Evolutionary conservation across 2,113 vertebrate species (phyloP).

Genomic region (Macheiramphus alcinus): DNA sequence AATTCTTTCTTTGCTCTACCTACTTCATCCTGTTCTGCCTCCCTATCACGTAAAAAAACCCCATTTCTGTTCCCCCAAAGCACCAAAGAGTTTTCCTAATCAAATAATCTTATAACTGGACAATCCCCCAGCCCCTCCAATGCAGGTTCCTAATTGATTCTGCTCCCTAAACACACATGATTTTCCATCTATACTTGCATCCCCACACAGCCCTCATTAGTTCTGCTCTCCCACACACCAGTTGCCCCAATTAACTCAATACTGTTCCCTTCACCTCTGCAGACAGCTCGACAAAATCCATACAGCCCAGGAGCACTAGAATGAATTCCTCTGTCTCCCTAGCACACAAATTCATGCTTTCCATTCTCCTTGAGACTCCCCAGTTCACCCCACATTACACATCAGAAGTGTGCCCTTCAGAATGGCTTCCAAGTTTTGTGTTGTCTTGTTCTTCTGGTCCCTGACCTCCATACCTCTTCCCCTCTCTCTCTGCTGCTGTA

Average conservation of each 20-base stretch:
- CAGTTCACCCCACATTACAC: background rate
- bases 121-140: background rate
- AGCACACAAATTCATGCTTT: background rate
- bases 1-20: background rate
- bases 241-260: background rate
- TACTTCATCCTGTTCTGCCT: background rate
- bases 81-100: background rate
- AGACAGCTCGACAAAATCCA: background rate
- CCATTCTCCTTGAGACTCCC: background rate
- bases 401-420: background rate
- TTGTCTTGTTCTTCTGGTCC: background rate
- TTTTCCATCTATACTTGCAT: background rate
- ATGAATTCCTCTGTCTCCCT: background rate
- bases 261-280: background rate
- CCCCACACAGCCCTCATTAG: background rate
- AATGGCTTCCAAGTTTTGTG: background rate
- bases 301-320: background rate
- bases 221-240: background rate
- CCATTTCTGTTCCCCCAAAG: background rate
- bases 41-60: background rate
- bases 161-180: background rate
- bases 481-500: background rate
- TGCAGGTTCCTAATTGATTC: background rate
- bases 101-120: background rate
- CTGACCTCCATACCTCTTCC: background rate